These are phyloP conservation scores for Anguilla obscura DNA, from an alignment of 2,797 vertebrate species.

Conservation along the genomic window DNA sequence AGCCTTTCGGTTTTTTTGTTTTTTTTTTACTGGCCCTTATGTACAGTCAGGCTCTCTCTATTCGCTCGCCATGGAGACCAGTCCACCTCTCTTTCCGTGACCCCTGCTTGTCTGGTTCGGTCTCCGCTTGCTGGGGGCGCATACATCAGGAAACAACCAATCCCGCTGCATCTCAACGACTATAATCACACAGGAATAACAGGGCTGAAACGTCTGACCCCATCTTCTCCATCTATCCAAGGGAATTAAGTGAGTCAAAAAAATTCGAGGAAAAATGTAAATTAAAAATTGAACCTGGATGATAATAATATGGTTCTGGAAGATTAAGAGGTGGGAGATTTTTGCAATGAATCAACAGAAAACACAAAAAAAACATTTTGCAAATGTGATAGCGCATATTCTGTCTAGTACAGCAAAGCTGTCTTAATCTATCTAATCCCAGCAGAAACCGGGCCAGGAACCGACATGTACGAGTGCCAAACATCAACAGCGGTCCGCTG, in stretches of 20 bases:
- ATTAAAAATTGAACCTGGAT: neutral
- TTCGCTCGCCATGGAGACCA: neutral
- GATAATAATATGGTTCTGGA: neutral
- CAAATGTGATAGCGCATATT: constrained; percentile 27
- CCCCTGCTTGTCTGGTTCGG: neutral
- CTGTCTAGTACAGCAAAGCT: constrained; percentile 32
- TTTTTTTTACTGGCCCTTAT: neutral
- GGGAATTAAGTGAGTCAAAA: neutral
- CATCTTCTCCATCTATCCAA: neutral
- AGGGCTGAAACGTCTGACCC: neutral
- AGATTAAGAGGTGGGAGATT: constrained; percentile 16
- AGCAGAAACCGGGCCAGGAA: constrained; percentile 21
- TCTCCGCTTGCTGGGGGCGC: neutral
- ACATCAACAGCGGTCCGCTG: constrained; percentile 34
- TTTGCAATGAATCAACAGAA: constrained; percentile 34
- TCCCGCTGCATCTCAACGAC: neutral
- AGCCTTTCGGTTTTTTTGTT: neutral
- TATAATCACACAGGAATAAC: neutral
- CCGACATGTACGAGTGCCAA: neutral
- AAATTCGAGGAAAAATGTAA: neutral
- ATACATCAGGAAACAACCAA: neutral
- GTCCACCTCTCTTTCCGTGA: neutral
- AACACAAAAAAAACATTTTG: constrained; percentile 31
- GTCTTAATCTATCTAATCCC: constrained; percentile 38
- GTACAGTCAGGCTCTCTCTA: neutral